phyloP scores from a whole-genome alignment of 2,113 vertebrate genomes.

The Barbus barbus region DNA sequence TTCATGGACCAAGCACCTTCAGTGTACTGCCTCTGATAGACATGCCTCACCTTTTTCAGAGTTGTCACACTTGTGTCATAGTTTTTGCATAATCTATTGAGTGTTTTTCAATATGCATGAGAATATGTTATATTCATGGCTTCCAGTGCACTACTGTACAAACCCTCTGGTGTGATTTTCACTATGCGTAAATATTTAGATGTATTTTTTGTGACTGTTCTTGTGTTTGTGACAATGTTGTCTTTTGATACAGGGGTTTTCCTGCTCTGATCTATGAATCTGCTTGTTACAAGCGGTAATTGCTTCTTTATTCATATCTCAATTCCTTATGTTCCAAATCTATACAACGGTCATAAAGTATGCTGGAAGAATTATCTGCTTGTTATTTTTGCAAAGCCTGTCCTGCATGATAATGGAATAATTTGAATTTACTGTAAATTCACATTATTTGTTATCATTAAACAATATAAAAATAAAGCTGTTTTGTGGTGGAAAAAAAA shows the following conservation, averaged over 20 bases:
- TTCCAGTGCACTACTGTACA: conserved; percentile 79
- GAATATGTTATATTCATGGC: conserved; percentile 69
- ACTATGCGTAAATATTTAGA: conserved; percentile 59
- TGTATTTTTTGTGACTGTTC: conserved; percentile 53
- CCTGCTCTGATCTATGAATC: conserved; percentile 92
- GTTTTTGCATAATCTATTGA: conserved; percentile 36
- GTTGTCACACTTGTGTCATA: conserved; percentile 1
- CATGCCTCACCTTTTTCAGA: conserved; percentile 64
- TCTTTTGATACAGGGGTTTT: conserved; percentile 94
- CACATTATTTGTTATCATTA: conserved; percentile 84
- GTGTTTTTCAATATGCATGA: conserved; percentile 73
- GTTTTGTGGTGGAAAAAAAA: conserved; percentile 75
- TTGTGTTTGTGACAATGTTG: conserved; percentile 91
- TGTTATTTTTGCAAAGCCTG: conserved; percentile 79
- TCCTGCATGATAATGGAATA: conserved; percentile 84
- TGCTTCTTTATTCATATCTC: conserved; percentile 87
- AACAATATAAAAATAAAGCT: conserved; percentile 79
- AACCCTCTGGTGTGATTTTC: conserved; percentile 56
- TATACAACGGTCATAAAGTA: conserved; percentile 80
- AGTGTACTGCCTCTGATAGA: conserved; percentile 87
- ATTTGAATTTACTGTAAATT: conserved; percentile 86
- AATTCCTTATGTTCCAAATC: conserved; percentile 81
- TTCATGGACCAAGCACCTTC: conserved; percentile 85
- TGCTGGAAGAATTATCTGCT: conserved; percentile 61
- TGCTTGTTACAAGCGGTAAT: conserved; percentile 97